Conservation (phyloP, 2,888 invertebrate species). For the Troides helena region DNA sequence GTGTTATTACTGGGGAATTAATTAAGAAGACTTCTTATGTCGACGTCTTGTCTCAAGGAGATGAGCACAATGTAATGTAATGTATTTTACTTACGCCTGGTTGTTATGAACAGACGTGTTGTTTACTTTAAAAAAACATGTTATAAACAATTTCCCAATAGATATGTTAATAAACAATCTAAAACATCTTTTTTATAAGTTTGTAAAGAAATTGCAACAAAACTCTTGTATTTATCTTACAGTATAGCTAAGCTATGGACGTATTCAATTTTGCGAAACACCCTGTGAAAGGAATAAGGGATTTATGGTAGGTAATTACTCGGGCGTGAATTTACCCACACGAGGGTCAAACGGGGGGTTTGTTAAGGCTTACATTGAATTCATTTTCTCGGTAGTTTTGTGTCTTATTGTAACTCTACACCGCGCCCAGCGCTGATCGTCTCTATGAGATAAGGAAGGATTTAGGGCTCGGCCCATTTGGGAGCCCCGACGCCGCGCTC, state of each 20-base stretch:
- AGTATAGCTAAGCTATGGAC: conserved; percentile 12
- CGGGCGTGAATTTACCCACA: conserved; percentile 61
- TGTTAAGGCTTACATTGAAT: conserved; percentile 53
- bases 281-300: conserved; percentile 46
- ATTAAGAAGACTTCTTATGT: no score
- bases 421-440: conserved; percentile 55
- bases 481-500: conserved; percentile 43
- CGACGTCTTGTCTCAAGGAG: no score
- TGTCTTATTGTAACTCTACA: conserved; percentile 64
- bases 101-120: no score
- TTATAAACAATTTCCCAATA: no score
- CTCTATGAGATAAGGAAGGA: conserved; percentile 63
- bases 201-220: neutral
- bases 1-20: no score
- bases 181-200: no score
- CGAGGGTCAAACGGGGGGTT: conserved; percentile 49
- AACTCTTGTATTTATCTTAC: conserved; percentile 1
- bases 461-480: conserved; percentile 49
- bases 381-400: conserved; percentile 48
- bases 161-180: neutral
- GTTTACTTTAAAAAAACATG: no score
- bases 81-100: no score
- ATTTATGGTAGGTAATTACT: conserved; percentile 42
- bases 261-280: conserved; percentile 40
- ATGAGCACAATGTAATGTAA: no score